phyloP scores from a whole-genome alignment of 2,797 vertebrate genomes.

The Gephyroberyx darwinii region DNA sequence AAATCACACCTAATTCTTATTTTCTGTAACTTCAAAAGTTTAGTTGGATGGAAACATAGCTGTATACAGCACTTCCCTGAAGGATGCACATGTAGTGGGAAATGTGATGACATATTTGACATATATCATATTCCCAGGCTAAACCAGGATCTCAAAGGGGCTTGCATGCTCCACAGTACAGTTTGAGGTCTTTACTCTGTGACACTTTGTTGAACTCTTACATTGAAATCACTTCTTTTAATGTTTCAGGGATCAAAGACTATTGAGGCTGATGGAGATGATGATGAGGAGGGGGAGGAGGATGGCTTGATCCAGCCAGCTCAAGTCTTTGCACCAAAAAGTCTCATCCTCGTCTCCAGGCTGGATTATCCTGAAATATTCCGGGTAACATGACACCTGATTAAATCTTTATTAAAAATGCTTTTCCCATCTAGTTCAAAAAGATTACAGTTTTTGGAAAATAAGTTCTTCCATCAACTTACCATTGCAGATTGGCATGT shows the following conservation, averaged over 20 bases:
- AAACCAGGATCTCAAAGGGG: constrained; percentile 32
- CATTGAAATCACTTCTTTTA: constrained; percentile 52
- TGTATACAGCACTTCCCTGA: background rate
- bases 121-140: constrained; percentile 21
- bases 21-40: too few species aligned
- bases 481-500: background rate
- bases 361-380: constrained; percentile 98
- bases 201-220: constrained; percentile 50
- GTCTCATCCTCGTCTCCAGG: constrained; percentile 96
- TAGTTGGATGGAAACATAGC: background rate
- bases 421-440: constrained; percentile 39
- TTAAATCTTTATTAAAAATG: constrained; percentile 60
- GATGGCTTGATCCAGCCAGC: constrained; percentile 94
- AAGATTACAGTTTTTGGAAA: constrained; percentile 48
- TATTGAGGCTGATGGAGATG: constrained; percentile 86
- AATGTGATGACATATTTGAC: constrained; percentile 13
- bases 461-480: constrained; percentile 51
- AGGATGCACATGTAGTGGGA: background rate
- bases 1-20: too few species aligned
- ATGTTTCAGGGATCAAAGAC: constrained; percentile 90
- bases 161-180: constrained; percentile 12
- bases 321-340: constrained; percentile 98
- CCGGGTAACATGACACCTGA: constrained; percentile 85
- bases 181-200: background rate
- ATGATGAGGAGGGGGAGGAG: constrained; percentile 82